These are phyloP conservation scores for Microcebus jonahi DNA, from an alignment of 2,113 vertebrate species.

Conservation along the genomic window DNA sequence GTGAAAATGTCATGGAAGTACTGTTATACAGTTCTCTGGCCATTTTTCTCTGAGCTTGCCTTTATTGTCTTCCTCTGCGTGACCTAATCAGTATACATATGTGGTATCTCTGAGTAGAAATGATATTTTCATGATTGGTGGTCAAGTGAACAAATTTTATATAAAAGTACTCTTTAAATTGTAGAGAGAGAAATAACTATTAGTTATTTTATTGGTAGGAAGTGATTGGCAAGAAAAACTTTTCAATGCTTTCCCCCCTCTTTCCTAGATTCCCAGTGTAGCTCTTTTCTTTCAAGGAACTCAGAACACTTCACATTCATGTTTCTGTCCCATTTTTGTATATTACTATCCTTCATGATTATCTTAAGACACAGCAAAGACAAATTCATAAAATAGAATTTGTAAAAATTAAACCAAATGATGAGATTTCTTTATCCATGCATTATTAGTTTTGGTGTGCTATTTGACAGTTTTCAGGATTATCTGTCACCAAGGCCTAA, in stretches of 20 bases:
- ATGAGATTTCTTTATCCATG: background rate
- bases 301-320: conserved; percentile 13
- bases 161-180: background rate
- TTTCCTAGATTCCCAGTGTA: conserved; percentile 13
- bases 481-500: background rate
- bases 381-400: background rate
- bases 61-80: background rate
- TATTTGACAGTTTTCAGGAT: conserved; percentile 29
- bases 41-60: conserved; percentile 27
- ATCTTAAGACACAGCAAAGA: conserved; percentile 10
- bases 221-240: background rate
- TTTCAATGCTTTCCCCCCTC: background rate
- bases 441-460: conserved; percentile 35
- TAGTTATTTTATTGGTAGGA: conserved; percentile 32
- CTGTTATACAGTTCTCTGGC: conserved; percentile 7
- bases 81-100: background rate
- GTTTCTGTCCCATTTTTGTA: conserved; percentile 31
- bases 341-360: background rate
- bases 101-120: conserved; percentile 7
- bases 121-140: background rate
- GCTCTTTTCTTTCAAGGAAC: conserved; percentile 11
- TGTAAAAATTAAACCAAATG: conserved; percentile 6
- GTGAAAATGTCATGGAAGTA: conserved; percentile 35
- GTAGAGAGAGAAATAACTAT: background rate
- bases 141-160: conserved; percentile 14